phyloP scores from a whole-genome alignment of 2,113 vertebrate genomes.

The Phrynosoma platyrhinos region DNA sequence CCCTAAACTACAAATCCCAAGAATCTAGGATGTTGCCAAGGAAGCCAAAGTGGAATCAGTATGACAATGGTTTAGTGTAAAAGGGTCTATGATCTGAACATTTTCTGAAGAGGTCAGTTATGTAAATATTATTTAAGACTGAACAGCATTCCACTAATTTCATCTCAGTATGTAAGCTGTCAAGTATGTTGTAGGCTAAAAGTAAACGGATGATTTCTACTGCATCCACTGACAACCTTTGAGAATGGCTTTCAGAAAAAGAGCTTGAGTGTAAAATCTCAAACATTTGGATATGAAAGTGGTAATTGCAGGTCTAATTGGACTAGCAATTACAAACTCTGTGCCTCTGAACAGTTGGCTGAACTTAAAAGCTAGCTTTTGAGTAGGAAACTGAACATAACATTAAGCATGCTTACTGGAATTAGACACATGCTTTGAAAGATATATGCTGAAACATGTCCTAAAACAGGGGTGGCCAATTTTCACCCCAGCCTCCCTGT shows the following conservation, averaged over 20 bases:
- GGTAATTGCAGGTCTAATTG: conserved; percentile 36
- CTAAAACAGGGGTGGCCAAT: background rate
- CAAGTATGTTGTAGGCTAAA: background rate
- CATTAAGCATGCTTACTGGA: conserved; percentile 12
- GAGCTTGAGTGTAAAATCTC: conserved; percentile 30
- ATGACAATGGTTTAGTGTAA: too few relatives aligned
- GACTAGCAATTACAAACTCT: conserved; percentile 34
- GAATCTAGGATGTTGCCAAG: too few relatives aligned
- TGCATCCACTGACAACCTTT: conserved; percentile 8
- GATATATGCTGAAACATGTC: background rate
- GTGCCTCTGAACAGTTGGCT: conserved; percentile 36
- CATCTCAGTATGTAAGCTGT: background rate
- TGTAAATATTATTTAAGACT: conserved; percentile 3
- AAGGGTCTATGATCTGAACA: background rate
- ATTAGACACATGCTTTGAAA: conserved; percentile 22
- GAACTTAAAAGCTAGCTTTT: conserved; percentile 26
- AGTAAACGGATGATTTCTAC: background rate
- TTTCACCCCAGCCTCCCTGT: too few relatives aligned
- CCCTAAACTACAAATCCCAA: too few relatives aligned
- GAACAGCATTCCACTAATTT: conserved; percentile 4
- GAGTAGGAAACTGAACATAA: conserved; percentile 27
- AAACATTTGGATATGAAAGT: conserved; percentile 28
- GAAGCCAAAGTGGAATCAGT: too few relatives aligned
- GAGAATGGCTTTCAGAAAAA: background rate
- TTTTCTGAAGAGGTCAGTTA: conserved; percentile 5